A percentile compares a stretch with the other conserved stretches of the same genome.
phyloP scores from a whole-genome alignment of 2,888 invertebrate species.

The Elegia similella region DNA sequence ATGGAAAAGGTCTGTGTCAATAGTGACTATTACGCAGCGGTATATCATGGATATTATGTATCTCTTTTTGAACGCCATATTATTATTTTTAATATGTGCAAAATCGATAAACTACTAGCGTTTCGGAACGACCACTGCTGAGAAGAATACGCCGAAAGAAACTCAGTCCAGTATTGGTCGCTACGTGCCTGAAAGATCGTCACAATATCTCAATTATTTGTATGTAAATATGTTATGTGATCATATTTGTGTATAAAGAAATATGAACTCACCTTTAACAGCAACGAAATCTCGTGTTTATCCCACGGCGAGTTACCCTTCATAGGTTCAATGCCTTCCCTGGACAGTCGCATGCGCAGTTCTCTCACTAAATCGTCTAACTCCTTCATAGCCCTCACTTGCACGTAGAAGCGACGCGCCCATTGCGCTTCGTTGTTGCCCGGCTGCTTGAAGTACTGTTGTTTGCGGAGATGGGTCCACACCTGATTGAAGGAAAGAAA shows the following conservation, averaged over 20 bases:
- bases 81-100: no score
- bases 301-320: constrained; percentile 59
- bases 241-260: no score
- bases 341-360: constrained; percentile 82
- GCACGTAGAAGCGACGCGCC: constrained; percentile 87
- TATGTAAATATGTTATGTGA: no score
- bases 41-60: no score
- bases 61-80: no score
- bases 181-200: not conserved
- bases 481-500: constrained; percentile 64
- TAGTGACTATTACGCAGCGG: no score
- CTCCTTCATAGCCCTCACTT: constrained; percentile 87
- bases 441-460: constrained; percentile 77
- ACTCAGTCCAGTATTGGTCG: constrained; percentile 9
- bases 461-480: constrained; percentile 84
- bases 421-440: constrained; percentile 80
- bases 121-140: no score
- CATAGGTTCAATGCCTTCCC: constrained; percentile 82
- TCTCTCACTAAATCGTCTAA: constrained; percentile 87
- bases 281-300: constrained; percentile 50
- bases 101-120: no score
- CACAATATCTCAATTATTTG: not conserved
- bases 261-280: constrained; percentile 52
- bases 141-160: no score
- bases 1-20: no score